A percentile compares a stretch with the other conserved stretches of the same genome.
phyloP scores from a whole-genome alignment of 2,113 vertebrate species.

The Nerophis ophidion region DNA sequence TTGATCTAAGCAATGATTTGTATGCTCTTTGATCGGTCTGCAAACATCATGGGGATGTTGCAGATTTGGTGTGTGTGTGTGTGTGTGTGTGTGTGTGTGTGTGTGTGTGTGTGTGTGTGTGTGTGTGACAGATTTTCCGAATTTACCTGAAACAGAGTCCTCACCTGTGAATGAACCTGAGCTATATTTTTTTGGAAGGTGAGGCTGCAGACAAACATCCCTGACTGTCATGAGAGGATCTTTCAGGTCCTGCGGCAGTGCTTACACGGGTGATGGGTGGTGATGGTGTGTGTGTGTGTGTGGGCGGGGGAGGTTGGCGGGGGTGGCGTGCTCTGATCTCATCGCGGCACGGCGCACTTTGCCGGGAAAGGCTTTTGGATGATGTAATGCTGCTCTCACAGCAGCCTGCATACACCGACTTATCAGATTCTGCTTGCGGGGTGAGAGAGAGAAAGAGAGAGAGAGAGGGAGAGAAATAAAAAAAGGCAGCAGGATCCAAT shows the following conservation, averaged over 20 bases:
- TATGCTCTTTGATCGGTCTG: conserved; percentile 53
- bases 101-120: background rate
- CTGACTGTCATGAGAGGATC: conserved; percentile 36
- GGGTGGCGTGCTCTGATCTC: conserved; percentile 55
- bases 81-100: conserved; percentile 22
- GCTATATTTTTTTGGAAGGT: conserved; percentile 28
- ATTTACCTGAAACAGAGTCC: conserved; percentile 50
- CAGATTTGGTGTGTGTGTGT: conserved; percentile 37
- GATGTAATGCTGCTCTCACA: conserved; percentile 71
- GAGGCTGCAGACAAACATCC: conserved; percentile 42
- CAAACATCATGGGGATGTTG: conserved; percentile 49
- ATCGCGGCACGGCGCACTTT: conserved; percentile 49
- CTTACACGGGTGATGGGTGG: conserved; percentile 30
- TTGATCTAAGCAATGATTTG: conserved; percentile 54
- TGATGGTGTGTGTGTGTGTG: background rate
- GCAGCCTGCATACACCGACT: conserved; percentile 41
- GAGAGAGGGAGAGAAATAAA: too few relatives aligned
- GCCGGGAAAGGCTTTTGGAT: conserved; percentile 60
- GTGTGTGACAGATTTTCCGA: conserved; percentile 33
- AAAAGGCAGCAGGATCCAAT: conserved; percentile 29
- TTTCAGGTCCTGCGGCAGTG: conserved; percentile 54
- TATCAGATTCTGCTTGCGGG: conserved; percentile 46
- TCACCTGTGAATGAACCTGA: conserved; percentile 63
- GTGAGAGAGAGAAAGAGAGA: background rate
- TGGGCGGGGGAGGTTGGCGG: background rate